Evolutionary conservation across 2,113 vertebrate species (phyloP).

Genomic region (Romanogobio albipinnatus): DNA sequence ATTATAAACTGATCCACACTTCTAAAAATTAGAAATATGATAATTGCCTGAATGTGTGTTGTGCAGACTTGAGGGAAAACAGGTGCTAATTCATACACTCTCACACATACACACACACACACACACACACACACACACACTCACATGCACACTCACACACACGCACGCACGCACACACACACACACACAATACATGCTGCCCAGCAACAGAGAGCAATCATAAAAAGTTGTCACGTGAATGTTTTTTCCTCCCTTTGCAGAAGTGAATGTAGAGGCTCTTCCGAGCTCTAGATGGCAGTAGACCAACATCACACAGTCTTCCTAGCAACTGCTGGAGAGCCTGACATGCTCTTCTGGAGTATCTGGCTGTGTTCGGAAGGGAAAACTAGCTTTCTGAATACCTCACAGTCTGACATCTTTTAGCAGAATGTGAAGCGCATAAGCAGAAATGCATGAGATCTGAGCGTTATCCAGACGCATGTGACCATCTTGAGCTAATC

Average conservation of each 20-base stretch:
- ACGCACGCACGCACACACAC: background rate
- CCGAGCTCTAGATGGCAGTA: conserved; percentile 50
- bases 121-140: conserved; percentile 22
- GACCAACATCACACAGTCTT: conserved; percentile 18
- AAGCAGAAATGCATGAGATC: background rate
- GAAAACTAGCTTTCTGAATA: no score
- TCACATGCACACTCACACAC: background rate
- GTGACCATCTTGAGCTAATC: background rate
- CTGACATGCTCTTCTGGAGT: no score
- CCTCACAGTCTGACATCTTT: background rate
- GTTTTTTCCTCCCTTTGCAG: background rate
- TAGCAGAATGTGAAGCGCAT: background rate
- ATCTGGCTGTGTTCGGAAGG: background rate
- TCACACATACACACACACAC: background rate
- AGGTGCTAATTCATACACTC: background rate
- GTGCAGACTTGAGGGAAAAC: conserved; percentile 1
- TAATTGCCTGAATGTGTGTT: conserved; percentile 31
- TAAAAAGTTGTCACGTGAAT: conserved; percentile 24
- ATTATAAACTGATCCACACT: conserved; percentile 6
- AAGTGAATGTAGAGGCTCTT: background rate
- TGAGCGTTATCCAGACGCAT: background rate
- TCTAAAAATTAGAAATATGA: conserved; percentile 30
- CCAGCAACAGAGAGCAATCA: conserved; percentile 45
- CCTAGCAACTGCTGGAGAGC: conserved; percentile 5
- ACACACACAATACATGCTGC: conserved; percentile 1